phyloP scores from a whole-genome alignment of 2,797 vertebrate genomes.

The Micrastur ruficollis region DNA sequence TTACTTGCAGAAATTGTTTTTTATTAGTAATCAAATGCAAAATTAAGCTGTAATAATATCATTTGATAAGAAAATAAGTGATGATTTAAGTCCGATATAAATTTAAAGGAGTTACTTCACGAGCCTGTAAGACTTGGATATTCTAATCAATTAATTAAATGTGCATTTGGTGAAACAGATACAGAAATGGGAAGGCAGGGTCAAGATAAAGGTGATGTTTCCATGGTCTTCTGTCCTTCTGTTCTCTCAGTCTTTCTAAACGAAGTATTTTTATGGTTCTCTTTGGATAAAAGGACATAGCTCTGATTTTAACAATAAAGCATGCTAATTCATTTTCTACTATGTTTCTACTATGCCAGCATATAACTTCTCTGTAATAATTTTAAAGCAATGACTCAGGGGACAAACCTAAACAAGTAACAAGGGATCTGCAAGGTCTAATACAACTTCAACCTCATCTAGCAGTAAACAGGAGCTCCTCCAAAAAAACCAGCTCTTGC shows the following conservation, averaged over 20 bases:
- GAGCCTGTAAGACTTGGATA: neutral
- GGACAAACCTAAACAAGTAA: neutral
- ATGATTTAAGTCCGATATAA: neutral
- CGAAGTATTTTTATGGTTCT: neutral
- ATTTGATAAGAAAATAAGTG: neutral
- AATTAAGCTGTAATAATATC: neutral
- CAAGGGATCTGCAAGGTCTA: neutral
- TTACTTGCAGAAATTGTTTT: neutral
- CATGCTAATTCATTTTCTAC: neutral
- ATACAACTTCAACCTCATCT: neutral
- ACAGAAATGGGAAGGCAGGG: neutral
- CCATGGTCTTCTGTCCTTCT: neutral
- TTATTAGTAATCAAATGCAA: neutral
- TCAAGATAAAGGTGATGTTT: neutral
- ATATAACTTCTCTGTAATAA: neutral
- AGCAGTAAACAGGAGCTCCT: neutral
- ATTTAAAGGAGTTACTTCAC: neutral
- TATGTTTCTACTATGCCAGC: neutral
- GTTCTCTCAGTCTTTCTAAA: neutral
- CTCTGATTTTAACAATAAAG: neutral
- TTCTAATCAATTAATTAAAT: neutral
- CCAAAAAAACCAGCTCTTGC: neutral
- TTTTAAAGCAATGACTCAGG: neutral
- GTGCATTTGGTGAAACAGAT: neutral
- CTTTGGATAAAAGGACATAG: neutral